Conservation (phyloP, 2,797 vertebrate species). For the Gymnoscopelus braueri region DNA sequence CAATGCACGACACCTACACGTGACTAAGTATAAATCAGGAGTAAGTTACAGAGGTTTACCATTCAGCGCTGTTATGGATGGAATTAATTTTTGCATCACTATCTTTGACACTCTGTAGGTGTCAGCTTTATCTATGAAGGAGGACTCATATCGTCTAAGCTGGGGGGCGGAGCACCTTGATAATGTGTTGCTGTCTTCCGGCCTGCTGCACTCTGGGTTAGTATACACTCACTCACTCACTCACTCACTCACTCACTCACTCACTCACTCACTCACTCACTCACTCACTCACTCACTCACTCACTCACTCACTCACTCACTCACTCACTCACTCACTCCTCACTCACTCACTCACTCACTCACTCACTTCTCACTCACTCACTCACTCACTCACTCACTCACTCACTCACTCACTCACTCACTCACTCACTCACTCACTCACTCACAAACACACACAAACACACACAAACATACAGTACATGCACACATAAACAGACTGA, state of each 20-base stretch:
- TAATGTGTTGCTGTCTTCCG: constrained; percentile 94
- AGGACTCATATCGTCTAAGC: constrained; percentile 92
- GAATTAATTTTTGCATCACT: no score
- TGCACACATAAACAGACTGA: background rate
- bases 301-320: no score
- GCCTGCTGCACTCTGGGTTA: constrained; percentile 96
- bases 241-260: constrained; percentile 6
- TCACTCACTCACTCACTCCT: no score
- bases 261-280: constrained; percentile 32
- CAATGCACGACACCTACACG: no score
- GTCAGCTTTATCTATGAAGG: constrained; percentile 88
- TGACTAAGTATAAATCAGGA: no score
- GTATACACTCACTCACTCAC: constrained; percentile 46
- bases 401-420: no score
- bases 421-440: no score
- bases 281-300: constrained; percentile 14
- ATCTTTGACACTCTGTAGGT: constrained; percentile 78
- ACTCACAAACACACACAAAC: background rate
- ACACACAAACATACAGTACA: background rate
- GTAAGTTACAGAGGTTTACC: no score
- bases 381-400: background rate
- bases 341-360: no score
- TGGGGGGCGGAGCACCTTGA: constrained; percentile 96
- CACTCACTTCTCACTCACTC: background rate
- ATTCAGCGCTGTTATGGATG: no score